These are phyloP conservation scores for Taphrorychus bicolor DNA, from an alignment of 2,888 invertebrate genomes.

Conservation along the genomic window DNA sequence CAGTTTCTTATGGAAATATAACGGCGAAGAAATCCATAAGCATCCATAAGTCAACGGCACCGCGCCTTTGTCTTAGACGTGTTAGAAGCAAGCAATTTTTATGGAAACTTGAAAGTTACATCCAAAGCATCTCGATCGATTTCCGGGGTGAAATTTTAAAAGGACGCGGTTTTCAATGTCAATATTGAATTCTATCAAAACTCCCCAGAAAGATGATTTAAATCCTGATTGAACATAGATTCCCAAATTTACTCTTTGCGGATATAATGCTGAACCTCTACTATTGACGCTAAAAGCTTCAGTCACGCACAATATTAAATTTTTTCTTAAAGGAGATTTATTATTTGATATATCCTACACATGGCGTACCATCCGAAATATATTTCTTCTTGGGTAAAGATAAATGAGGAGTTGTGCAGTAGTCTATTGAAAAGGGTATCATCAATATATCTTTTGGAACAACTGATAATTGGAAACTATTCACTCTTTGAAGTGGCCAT, in stretches of 20 bases:
- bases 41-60: not conserved
- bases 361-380: not conserved
- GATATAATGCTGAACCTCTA: not conserved
- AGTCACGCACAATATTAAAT: slow-evolving; percentile 17
- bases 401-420: not conserved
- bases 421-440: not conserved
- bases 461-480: not conserved
- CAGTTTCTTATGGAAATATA: slow-evolving; percentile 12
- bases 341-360: slow-evolving; percentile 7
- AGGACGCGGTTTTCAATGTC: not conserved
- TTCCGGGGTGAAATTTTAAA: not conserved
- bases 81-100: too few species aligned
- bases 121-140: not conserved
- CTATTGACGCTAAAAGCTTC: slow-evolving; percentile 5
- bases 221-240: not conserved
- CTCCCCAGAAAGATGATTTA: not conserved
- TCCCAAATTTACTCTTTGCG: not conserved
- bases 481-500: not conserved
- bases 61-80: too few species aligned
- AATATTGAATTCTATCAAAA: not conserved
- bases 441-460: not conserved
- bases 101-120: too few species aligned
- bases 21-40: slow-evolving; percentile 3
- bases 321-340: slow-evolving; percentile 13
- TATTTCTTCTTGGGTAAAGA: not conserved